Evolutionary conservation across 2,797 vertebrate genomes (phyloP).

Genomic region (Psittacula echo): DNA sequence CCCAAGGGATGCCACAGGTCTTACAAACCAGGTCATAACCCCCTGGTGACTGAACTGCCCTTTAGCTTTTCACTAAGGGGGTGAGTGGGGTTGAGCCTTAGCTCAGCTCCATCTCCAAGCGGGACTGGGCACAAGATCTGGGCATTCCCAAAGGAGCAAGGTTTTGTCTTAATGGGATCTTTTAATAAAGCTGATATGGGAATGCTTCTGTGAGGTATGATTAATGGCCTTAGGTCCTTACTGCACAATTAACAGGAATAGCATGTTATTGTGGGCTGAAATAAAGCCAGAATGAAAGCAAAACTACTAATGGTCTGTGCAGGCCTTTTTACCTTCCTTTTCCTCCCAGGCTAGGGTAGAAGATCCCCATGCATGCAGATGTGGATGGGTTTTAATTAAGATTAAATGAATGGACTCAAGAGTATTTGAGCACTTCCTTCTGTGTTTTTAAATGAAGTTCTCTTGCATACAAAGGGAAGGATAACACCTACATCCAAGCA

Average conservation of each 20-base stretch:
- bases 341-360: background rate
- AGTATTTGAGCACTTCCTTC: background rate
- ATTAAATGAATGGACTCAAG: background rate
- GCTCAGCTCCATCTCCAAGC: background rate
- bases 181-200: accelerated
- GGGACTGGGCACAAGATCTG: accelerated
- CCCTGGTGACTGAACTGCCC: background rate
- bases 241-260: background rate
- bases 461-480: background rate
- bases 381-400: background rate
- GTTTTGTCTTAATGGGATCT: accelerated
- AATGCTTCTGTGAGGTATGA: background rate
- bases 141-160: background rate
- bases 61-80: background rate
- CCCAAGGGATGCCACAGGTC: background rate
- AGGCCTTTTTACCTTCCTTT: background rate
- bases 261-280: background rate
- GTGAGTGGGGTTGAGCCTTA: background rate
- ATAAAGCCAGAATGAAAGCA: background rate
- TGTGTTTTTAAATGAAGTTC: background rate
- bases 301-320: background rate
- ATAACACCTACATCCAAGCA: background rate
- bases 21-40: background rate
- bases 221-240: background rate
- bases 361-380: background rate